Percentiles rank a stretch among this genome's conserved stretches.
These are phyloP conservation scores for Campodea augens DNA, from an alignment of 1,140 invertebrate species.

Conservation along the genomic window DNA sequence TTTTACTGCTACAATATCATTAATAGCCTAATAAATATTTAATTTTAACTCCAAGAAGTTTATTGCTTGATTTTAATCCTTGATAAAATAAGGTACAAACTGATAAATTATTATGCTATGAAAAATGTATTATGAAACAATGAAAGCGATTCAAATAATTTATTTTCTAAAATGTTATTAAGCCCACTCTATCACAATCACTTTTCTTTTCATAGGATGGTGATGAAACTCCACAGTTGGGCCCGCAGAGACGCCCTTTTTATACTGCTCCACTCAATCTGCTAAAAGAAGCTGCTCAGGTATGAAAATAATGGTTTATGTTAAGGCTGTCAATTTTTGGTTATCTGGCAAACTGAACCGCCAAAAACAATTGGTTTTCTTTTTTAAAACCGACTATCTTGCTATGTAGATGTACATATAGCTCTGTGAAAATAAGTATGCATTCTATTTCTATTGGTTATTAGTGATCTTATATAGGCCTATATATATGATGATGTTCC, in stretches of 20 bases:
- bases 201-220: constrained; percentile 44
- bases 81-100: neutral
- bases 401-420: too few relatives aligned
- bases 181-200: constrained; percentile 5
- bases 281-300: constrained; percentile 74
- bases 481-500: neutral
- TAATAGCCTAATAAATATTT: neutral
- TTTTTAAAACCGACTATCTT: too few relatives aligned
- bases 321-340: too few relatives aligned
- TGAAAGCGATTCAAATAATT: neutral
- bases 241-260: constrained; percentile 44
- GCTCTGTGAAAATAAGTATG: too few relatives aligned
- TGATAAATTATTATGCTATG: neutral
- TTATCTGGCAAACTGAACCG: too few relatives aligned
- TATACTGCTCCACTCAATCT: constrained; percentile 73
- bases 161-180: neutral
- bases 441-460: too few relatives aligned
- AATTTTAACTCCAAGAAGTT: neutral
- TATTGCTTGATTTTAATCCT: neutral
- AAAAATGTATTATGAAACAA: constrained; percentile 1
- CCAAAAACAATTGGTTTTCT: too few relatives aligned
- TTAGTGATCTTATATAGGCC: constrained; percentile 1
- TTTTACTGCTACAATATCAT: too few relatives aligned
- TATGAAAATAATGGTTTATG: constrained; percentile 27
- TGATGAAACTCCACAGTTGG: constrained; percentile 39